These are phyloP conservation scores for Listrodromus nycthemerus DNA, from an alignment of 2,888 invertebrate genomes.

Conservation along the genomic window DNA sequence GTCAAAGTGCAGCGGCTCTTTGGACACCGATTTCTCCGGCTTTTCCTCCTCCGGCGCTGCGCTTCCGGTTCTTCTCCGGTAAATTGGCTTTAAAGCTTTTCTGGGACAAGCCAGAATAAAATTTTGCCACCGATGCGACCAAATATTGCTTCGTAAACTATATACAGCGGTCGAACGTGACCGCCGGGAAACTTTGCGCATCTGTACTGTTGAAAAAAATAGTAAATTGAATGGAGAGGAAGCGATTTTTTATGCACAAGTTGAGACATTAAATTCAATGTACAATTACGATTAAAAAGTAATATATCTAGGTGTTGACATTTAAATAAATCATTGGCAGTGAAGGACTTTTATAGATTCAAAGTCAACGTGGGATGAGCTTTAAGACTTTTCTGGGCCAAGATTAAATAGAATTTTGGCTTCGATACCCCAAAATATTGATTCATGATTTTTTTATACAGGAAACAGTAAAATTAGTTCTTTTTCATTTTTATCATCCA, in stretches of 20 bases:
- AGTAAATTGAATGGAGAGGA: too few relatives aligned
- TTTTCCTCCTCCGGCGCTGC: background rate
- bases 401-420: background rate
- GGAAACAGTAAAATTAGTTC: background rate
- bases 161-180: background rate
- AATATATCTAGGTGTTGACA: too few relatives aligned
- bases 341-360: too few relatives aligned
- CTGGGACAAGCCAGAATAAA: background rate
- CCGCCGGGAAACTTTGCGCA: conserved; percentile 22
- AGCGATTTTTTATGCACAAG: too few relatives aligned
- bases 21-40: background rate
- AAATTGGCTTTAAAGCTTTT: conserved; percentile 5
- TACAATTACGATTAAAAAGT: too few relatives aligned
- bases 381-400: background rate
- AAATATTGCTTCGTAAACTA: background rate
- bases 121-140: background rate
- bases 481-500: conserved; percentile 6
- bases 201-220: background rate
- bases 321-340: too few relatives aligned
- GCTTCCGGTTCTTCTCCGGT: conserved; percentile 5
- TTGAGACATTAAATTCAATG: too few relatives aligned
- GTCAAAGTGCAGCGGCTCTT: conserved; percentile 55
- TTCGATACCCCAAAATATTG: too few relatives aligned
- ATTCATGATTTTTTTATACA: background rate
- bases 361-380: too few relatives aligned